Conservation (phyloP, 2,797 vertebrate species). For the Micromesistius poutassou region DNA sequence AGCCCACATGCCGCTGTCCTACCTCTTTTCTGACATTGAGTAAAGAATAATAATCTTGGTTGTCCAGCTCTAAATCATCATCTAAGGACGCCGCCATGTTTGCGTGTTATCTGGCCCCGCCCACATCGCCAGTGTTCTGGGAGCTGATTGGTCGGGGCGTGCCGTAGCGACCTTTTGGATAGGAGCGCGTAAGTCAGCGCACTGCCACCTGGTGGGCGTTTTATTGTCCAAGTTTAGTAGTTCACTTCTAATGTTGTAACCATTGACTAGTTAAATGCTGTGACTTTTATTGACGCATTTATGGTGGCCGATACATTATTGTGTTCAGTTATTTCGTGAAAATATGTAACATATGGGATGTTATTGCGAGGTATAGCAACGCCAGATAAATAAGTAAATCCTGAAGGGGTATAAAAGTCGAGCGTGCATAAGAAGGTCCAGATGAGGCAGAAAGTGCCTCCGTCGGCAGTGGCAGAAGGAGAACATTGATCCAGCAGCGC, state of each 20-base stretch:
- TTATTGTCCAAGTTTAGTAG: background rate
- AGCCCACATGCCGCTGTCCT: slow-evolving; percentile 41
- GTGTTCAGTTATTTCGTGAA: background rate
- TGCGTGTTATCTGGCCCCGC: slow-evolving; percentile 69
- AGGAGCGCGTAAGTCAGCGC: slow-evolving; percentile 15
- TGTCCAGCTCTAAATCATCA: slow-evolving; percentile 83
- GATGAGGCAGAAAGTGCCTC: background rate
- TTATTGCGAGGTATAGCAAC: background rate
- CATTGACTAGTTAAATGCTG: background rate
- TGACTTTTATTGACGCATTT: background rate
- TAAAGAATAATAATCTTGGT: slow-evolving; percentile 91
- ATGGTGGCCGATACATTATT: background rate
- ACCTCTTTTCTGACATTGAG: slow-evolving; percentile 95
- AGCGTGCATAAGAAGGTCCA: background rate
- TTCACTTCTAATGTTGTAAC: background rate
- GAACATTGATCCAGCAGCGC: background rate
- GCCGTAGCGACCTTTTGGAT: background rate
- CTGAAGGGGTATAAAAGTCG: background rate
- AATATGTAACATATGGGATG: background rate
- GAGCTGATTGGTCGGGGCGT: slow-evolving; percentile 54
- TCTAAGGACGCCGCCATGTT: slow-evolving; percentile 95
- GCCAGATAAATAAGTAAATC: background rate
- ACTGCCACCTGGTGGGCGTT: slow-evolving; percentile 39
- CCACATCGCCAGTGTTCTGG: slow-evolving; percentile 35
- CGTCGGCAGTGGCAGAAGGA: background rate